Percentiles rank a stretch among this genome's conserved stretches.
Evolutionary conservation across 2,797 vertebrate genomes (phyloP).

Genomic region (Falco naumanni): DNA sequence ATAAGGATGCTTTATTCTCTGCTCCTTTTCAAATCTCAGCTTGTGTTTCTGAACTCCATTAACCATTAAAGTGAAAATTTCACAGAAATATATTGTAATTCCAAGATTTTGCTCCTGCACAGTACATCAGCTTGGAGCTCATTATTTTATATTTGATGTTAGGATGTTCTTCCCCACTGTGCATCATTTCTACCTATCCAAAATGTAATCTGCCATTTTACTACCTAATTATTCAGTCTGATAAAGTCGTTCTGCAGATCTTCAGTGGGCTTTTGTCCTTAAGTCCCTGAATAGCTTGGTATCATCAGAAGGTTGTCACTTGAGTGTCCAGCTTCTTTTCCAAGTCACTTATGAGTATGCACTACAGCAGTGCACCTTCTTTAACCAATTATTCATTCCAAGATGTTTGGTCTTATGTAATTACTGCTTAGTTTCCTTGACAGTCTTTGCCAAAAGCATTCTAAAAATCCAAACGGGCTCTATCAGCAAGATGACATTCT

Average conservation of each 20-base stretch:
- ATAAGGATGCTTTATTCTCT: background rate
- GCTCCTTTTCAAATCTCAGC: background rate
- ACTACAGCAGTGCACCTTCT: background rate
- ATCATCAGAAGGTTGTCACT: background rate
- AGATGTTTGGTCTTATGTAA: background rate
- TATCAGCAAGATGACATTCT: background rate
- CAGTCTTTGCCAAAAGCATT: background rate
- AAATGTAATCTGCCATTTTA: background rate
- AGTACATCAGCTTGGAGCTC: background rate
- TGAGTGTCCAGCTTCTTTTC: background rate
- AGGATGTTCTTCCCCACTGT: background rate
- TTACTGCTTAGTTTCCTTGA: background rate
- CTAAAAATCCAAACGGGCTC: background rate
- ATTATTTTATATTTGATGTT: background rate
- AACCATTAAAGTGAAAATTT: background rate
- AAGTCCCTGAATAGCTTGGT: background rate
- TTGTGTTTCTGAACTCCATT: background rate
- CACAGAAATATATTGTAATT: background rate
- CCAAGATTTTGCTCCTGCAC: background rate
- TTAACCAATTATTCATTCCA: background rate
- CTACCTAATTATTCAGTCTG: background rate
- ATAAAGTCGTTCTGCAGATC: background rate
- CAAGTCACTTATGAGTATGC: background rate
- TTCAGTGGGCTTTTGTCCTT: background rate
- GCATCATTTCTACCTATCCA: background rate